phyloP scores from a whole-genome alignment of 2,113 vertebrate species.

The Ceyx cyanopectus region DNA sequence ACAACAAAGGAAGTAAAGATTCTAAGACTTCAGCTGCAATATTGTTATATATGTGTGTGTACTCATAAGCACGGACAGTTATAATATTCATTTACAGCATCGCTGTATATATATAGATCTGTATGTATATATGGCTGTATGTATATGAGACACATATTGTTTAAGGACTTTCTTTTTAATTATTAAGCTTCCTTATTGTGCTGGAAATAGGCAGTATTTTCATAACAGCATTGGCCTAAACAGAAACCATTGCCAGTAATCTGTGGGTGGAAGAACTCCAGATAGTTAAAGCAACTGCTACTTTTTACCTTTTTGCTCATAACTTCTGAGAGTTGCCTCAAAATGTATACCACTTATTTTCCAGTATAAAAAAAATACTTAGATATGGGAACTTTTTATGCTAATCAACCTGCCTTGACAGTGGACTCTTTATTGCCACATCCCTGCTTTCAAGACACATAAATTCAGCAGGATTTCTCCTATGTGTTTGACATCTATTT shows the following conservation, averaged over 20 bases:
- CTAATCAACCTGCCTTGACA: background rate
- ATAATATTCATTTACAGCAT: background rate
- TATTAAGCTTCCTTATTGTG: slow-evolving; percentile 1
- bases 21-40: no score
- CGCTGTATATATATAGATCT: background rate
- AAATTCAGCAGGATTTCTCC: background rate
- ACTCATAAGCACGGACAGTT: no score
- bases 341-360: background rate
- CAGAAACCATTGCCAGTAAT: background rate
- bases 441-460: background rate
- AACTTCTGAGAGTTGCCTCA: background rate
- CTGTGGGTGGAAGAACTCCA: background rate
- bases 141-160: background rate
- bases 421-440: background rate
- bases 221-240: background rate
- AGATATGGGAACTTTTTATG: background rate
- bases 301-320: background rate
- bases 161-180: slow-evolving; percentile 25
- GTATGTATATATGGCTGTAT: no score
- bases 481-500: background rate
- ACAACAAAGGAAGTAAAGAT: no score
- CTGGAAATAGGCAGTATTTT: slow-evolving; percentile 59
- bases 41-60: no score
- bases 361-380: background rate
- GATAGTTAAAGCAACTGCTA: background rate